Conservation (phyloP, 1,140 invertebrate species). For the Drosophila burlai region DNA sequence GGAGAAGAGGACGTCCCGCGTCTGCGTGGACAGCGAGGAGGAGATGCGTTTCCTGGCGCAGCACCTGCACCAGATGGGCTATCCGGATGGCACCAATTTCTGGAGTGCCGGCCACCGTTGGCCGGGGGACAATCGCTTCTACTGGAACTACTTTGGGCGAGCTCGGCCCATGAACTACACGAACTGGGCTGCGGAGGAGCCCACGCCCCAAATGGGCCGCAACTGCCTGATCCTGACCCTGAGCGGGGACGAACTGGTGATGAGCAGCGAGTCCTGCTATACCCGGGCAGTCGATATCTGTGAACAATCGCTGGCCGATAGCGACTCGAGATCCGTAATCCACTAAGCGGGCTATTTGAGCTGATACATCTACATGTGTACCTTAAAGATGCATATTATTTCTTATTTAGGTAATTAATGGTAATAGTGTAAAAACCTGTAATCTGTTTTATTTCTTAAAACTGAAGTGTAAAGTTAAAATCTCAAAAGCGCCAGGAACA, state of each 20-base stretch:
- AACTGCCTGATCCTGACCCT: constrained; percentile 69
- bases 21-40: constrained; percentile 62
- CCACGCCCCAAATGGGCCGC: constrained; percentile 55
- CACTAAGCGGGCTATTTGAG: constrained; percentile 30
- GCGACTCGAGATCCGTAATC: constrained; percentile 48
- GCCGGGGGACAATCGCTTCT: constrained; percentile 63
- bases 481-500: no score
- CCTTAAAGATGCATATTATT: background rate
- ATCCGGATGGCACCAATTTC: constrained; percentile 57
- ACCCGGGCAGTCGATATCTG: constrained; percentile 59
- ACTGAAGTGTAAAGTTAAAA: background rate
- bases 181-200: constrained; percentile 62
- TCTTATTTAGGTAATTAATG: background rate
- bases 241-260: constrained; percentile 35
- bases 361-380: background rate
- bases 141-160: constrained; percentile 72
- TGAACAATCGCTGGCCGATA: constrained; percentile 53
- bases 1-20: constrained; percentile 67
- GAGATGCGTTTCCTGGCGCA: constrained; percentile 65
- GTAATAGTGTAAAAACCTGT: background rate
- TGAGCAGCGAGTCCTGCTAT: constrained; percentile 66
- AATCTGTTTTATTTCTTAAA: background rate
- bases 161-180: constrained; percentile 60
- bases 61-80: constrained; percentile 51
- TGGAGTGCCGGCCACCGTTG: constrained; percentile 73